Conservation (phyloP, 2,113 vertebrate species). For the Zosterops hypoxanthus region DNA sequence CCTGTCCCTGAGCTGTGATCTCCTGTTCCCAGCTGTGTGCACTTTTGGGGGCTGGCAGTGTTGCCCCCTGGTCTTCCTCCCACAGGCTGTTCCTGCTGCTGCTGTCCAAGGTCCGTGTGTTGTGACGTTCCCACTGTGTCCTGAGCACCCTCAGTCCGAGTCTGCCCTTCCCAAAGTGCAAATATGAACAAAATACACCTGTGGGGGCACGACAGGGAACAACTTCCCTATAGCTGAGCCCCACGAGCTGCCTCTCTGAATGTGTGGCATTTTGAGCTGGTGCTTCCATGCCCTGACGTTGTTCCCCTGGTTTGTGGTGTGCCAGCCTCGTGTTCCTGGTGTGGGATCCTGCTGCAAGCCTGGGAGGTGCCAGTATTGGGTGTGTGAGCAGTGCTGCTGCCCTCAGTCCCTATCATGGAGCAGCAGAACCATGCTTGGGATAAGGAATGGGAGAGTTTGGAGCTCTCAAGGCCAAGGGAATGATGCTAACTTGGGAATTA, state of each 20-base stretch:
- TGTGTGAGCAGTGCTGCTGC: background rate
- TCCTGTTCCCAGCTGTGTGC: slow-evolving; percentile 7
- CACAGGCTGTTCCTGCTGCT: slow-evolving; percentile 1
- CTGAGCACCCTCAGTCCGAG: background rate
- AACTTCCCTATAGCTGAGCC: background rate
- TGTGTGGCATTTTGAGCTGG: background rate
- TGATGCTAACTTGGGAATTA: background rate
- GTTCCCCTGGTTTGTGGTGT: background rate
- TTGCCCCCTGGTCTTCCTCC: background rate
- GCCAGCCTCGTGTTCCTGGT: fast-evolving
- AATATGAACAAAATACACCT: fast-evolving
- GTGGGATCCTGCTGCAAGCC: background rate
- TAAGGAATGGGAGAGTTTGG: background rate
- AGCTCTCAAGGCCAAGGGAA: background rate
- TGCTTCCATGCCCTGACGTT: background rate
- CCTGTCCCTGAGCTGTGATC: background rate
- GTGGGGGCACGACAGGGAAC: background rate
- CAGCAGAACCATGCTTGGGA: background rate
- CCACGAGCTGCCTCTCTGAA: background rate
- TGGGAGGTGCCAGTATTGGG: background rate
- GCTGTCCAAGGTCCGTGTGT: background rate
- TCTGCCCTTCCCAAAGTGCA: background rate
- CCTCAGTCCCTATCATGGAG: background rate
- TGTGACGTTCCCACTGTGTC: background rate
- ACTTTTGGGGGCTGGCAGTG: background rate